Conservation (phyloP, 2,113 vertebrate genomes). For the Fregata magnificens region DNA sequence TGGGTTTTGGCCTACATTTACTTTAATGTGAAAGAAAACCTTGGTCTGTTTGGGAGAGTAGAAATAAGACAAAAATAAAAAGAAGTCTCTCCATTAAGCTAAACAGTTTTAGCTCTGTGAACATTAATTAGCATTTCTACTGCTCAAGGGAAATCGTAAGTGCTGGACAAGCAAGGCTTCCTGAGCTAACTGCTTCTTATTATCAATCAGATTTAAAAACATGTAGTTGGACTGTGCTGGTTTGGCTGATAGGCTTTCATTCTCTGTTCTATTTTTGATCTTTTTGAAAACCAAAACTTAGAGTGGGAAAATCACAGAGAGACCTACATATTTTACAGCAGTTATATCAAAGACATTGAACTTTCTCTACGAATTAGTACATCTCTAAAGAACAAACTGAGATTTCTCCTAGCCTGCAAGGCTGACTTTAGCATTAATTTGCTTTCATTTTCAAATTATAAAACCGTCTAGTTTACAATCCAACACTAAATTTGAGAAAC, state of each 20-base stretch:
- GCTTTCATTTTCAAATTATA: slow-evolving; percentile 33
- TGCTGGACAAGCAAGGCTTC: background rate
- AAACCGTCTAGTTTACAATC: background rate
- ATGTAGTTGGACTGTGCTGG: background rate
- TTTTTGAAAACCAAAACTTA: slow-evolving; percentile 10
- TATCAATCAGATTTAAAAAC: background rate
- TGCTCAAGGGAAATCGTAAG: background rate
- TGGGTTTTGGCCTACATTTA: background rate
- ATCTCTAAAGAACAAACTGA: background rate
- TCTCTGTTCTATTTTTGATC: background rate
- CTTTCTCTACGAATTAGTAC: background rate
- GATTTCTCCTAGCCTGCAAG: background rate
- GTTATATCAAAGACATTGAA: background rate
- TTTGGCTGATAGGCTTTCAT: background rate
- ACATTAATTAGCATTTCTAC: slow-evolving; percentile 2
- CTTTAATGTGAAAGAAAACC: slow-evolving; percentile 3
- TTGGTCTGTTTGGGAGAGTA: background rate
- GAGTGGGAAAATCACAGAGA: background rate
- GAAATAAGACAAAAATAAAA: background rate
- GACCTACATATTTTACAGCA: slow-evolving; percentile 20
- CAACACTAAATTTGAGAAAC: background rate
- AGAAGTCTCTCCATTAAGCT: background rate
- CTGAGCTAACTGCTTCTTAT: background rate
- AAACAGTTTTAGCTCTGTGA: background rate
- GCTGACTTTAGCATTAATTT: background rate